Base-by-base conservation (phyloP, 2,797 vertebrate species). In the Typhlichthys eigenmanni region DNA sequence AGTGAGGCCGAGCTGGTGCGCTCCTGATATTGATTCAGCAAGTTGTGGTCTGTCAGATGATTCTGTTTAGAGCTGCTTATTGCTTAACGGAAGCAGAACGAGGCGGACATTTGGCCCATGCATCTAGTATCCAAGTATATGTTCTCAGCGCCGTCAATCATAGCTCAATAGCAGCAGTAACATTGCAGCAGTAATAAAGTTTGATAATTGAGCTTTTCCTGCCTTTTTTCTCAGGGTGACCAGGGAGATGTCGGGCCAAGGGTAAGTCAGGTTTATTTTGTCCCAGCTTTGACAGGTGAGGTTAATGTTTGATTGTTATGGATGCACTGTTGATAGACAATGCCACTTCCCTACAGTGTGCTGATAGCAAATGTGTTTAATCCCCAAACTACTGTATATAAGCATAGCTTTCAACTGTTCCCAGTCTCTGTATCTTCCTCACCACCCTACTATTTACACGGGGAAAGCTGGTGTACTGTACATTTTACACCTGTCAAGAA, bases 191-290 rank as follows among this genome's bases (percentile, higher is more conserved):
- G 49, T 67, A 81, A 68, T 80, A 76, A 62, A n/a, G 64, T 61
- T 79, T 85, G 72, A 84, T 71, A 71, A 73, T 68, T 62, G 49
- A 64, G 38, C 7, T 43, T 43, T 43, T 43, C 38, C 38, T 43
- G 38, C 38, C 9, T 43, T 43, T 43, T 43, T 43, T 43, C 38
- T 6, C 89, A 98, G 96, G 96, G 96, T 75, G 94, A 95, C 83
- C 93, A 94, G 70, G 96, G 96, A 89, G 94, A 97, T 72, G 48
- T 93, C 0, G 96, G 96, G 69, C 95, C 96, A 1, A 91, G 93
- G 93, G 96, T 98, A 89, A 95, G 96, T 88, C 47, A 3, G 56
- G 4, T 55, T 72, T 71, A 68, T 72, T 62, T 16, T 63, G 14
- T 66, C 57, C 52, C 66, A n/a, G 61, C 32, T 48, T 56, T 10